These are phyloP conservation scores for Megaceryle torquata DNA, from an alignment of 2,113 vertebrate genomes.

Conservation along the genomic window DNA sequence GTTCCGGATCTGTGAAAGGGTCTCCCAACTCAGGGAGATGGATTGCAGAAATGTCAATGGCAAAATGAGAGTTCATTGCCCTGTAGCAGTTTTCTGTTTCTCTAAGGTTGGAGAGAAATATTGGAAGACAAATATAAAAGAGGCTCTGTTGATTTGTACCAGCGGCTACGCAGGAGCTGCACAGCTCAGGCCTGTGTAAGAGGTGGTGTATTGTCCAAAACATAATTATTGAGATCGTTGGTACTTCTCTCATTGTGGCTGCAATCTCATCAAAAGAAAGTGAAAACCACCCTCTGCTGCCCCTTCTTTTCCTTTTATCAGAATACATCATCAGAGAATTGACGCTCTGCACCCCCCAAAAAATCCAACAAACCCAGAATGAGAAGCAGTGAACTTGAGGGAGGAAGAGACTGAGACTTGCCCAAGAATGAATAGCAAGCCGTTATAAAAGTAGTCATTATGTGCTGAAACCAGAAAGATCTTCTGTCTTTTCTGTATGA, in stretches of 20 bases:
- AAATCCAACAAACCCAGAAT: not conserved
- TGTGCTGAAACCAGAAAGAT: conserved; percentile 11
- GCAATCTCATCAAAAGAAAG: not conserved
- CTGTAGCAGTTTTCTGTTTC: conserved; percentile 42
- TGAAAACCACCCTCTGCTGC: not conserved
- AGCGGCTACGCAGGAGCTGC: not conserved
- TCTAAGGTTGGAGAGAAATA: conserved; percentile 11
- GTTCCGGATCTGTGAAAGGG: conserved; percentile 10
- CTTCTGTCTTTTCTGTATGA: conserved; percentile 33
- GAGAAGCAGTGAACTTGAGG: not conserved
- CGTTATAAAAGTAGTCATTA: conserved; percentile 19
- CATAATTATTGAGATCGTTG: not conserved
- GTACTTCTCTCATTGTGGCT: not conserved
- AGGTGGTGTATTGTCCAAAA: not conserved
- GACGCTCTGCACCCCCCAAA: not conserved
- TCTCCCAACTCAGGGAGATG: conserved; percentile 50
- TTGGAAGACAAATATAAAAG: not conserved
- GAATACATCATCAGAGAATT: not conserved
- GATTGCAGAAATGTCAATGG: conserved; percentile 43
- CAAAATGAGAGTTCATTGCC: conserved; percentile 55
- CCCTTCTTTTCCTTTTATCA: not conserved
- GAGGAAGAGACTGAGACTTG: not conserved
- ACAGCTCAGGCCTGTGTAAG: not conserved
- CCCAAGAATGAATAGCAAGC: not conserved
- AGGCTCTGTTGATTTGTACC: conserved; percentile 22